These are phyloP conservation scores for Orgyia antiqua DNA, from an alignment of 2,888 invertebrate genomes.

Conservation along the genomic window DNA sequence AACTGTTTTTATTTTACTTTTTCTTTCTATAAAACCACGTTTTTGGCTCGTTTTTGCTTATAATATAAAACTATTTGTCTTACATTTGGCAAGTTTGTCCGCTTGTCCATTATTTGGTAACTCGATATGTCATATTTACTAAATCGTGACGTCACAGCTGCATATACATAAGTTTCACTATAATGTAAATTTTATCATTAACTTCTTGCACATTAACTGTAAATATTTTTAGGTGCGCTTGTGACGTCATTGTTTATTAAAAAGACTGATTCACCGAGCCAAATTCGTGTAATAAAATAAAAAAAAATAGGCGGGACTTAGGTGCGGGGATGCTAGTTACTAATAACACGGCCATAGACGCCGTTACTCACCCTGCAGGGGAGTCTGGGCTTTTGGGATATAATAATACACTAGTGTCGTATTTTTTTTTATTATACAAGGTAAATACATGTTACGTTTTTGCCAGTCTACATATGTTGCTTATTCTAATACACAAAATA, in stretches of 20 bases:
- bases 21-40: slow-evolving; percentile 3
- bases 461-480: too few relatives aligned
- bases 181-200: slow-evolving; percentile 12
- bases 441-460: too few relatives aligned
- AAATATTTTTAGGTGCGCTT: slow-evolving; percentile 12
- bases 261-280: slow-evolving; percentile 15
- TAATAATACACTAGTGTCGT: slow-evolving; percentile 15
- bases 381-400: slow-evolving; percentile 14
- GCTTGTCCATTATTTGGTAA: too few relatives aligned
- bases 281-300: slow-evolving; percentile 15
- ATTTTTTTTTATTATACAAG: slow-evolving; percentile 1
- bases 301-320: slow-evolving; percentile 20
- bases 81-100: neutral
- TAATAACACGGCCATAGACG: slow-evolving; percentile 29
- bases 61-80: too few relatives aligned
- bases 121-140: slow-evolving; percentile 1
- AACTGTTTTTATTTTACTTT: slow-evolving; percentile 6
- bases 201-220: slow-evolving; percentile 13
- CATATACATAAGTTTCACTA: slow-evolving; percentile 7
- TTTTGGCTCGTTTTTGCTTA: slow-evolving; percentile 10
- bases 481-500: neutral
- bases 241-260: slow-evolving; percentile 12
- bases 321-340: slow-evolving; percentile 38
- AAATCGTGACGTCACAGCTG: slow-evolving; percentile 7
- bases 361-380: slow-evolving; percentile 24